Percentiles rank a stretch among this genome's conserved stretches.
These are phyloP conservation scores for Apamea crenata DNA, from an alignment of 2,888 invertebrate species.

Conservation along the genomic window DNA sequence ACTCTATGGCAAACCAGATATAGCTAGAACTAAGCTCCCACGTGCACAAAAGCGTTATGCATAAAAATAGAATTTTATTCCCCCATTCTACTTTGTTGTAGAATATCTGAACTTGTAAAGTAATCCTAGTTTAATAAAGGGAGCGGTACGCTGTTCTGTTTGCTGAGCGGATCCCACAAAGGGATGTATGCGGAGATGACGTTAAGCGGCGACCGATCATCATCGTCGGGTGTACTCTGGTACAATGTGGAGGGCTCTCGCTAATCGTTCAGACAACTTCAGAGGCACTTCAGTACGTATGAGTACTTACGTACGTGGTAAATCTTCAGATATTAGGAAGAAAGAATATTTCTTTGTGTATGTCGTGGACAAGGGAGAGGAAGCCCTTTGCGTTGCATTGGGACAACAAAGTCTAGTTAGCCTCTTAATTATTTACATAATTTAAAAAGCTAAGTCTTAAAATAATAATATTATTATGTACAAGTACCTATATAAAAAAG, in stretches of 20 bases:
- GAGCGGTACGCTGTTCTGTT: constrained; percentile 36
- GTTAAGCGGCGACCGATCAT: constrained; percentile 57
- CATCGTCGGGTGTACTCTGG: constrained; percentile 18
- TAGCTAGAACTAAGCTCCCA: constrained; percentile 22
- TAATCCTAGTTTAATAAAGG: constrained; percentile 60
- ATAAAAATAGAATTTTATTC: constrained; percentile 51
- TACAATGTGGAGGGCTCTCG: constrained; percentile 23
- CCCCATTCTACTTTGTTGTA: constrained; percentile 17
- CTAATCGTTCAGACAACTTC: constrained; percentile 35
- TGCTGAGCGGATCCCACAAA: constrained; percentile 36
- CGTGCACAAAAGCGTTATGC: constrained; percentile 15
- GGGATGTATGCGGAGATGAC: constrained; percentile 43
- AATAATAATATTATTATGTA: no score
- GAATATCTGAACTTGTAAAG: constrained; percentile 49
- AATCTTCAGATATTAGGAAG: not conserved
- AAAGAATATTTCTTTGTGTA: not conserved
- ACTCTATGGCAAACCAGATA: constrained; percentile 30
- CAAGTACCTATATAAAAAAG: no score
- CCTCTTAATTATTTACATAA: not conserved
- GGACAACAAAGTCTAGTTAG: not conserved
- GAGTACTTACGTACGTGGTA: no score
- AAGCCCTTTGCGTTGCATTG: not conserved
- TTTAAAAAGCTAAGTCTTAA: no score
- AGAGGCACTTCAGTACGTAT: not conserved
- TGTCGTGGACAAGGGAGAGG: not conserved